Base-by-base conservation (phyloP, 2,888 invertebrate species). In the Spicauda simplicius region DNA sequence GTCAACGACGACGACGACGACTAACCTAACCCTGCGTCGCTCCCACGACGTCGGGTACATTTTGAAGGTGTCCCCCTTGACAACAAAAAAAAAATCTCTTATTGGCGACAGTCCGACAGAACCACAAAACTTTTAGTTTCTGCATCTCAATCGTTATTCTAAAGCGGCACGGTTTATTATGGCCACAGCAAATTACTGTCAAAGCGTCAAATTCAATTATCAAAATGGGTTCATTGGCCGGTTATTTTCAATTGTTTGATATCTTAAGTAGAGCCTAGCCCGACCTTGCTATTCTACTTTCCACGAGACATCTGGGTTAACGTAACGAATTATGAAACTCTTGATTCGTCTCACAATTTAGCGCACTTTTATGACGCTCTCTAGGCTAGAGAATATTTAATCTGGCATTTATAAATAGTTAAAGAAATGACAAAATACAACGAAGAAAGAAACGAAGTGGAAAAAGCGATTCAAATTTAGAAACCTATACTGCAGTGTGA, bases 301-400 rank as follows among this genome's bases (percentile, higher is more conserved):
- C 80, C 78, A 79, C 74, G 71, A 76, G 73, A 72, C 77, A 82
- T 81, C 76, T 80, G 76, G 83, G 80, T 80, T 82, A 78, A 62
- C 75, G 69, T 69, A 64, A 69, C 69, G 55, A 67, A 70, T 71
- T 74, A 72, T 69, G 73, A 72, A 74, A 76, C 69, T 58, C 63
- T 64, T 69, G 66, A 61, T 70, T 71, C 41, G 58, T 11, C 69
- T 56, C 52, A 56, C 45, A 62, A 71, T 70, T 70, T 70, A 65
- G 71, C 63, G 37, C 72, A 71, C 57, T 73, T 72, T 72, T 73
- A 50, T 18, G 18, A 50, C 50, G 18, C 50, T 18, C 18, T 50
- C 50, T 50, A 50, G 18, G 50, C n/a, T n/a, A n/a, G n/a, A n/a
- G 45, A n/a, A 45, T n/a, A n/a, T 45, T n/a, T 45, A 45, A n/a